phyloP scores from a whole-genome alignment of 2,888 invertebrate species.

The Meteorus cinctellus region DNA sequence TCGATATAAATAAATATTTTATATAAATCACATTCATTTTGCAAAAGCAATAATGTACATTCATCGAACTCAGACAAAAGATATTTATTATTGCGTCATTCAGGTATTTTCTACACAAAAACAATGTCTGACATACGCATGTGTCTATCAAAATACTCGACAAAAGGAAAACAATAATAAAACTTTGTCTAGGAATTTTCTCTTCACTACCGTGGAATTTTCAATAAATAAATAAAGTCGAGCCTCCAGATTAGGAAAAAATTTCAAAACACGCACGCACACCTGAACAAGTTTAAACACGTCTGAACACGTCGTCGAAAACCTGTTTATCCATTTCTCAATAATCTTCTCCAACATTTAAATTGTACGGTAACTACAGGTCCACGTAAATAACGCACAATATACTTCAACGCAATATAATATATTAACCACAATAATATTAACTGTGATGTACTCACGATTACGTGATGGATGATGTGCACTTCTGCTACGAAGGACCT shows the following conservation, averaged over 20 bases:
- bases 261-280: background rate
- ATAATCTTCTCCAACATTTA: background rate
- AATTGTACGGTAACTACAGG: background rate
- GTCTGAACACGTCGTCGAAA: too few species aligned
- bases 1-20: too few species aligned
- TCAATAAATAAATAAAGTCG: background rate
- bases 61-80: too few species aligned
- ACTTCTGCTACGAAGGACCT: conserved; percentile 68
- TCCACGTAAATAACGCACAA: background rate
- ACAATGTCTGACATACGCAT: too few species aligned
- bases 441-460: conserved; percentile 64
- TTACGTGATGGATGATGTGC: conserved; percentile 69
- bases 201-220: background rate
- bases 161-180: background rate
- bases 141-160: background rate
- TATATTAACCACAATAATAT: background rate
- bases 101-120: too few species aligned
- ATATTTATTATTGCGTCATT: too few species aligned
- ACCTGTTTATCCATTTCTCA: too few species aligned
- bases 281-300: background rate
- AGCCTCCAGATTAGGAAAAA: background rate
- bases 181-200: background rate
- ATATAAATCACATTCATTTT: too few species aligned
- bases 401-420: background rate
- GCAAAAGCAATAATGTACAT: too few species aligned